Base-by-base conservation (phyloP, 2,888 invertebrate species). In the Coenonympha glycerion region DNA sequence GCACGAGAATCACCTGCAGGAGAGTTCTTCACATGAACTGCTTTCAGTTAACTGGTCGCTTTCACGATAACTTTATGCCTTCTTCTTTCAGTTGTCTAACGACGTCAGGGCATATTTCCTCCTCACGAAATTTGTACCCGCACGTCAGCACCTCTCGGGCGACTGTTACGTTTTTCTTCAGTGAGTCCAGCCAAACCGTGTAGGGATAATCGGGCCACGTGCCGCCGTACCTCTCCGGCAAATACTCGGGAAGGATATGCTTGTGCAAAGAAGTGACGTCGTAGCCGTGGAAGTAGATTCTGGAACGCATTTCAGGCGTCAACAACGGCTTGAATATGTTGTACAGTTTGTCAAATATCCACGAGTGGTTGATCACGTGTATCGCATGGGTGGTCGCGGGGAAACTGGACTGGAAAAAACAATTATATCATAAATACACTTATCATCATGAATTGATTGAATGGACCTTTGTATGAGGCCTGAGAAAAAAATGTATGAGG, bases 341-440 rank as follows among this genome's bases (percentile, higher is more conserved):
- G 73, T 91, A 94, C 44, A 93, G 91, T 57, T 92, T 91, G 72
- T 93, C 94, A 69, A 95, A 94, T 5, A 93, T 76, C 93, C 94
- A 94, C 1, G 93, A 92, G 69, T 95, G 93, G 71, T 94, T 92
- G 26, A 95, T 89, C 44, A 95, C 89, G 76, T 95, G 95, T 49
- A 95, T 90, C 0, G 93, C 92, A 57, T 92, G 83, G 0, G 92
- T 92, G 44, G 90, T 90, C 66, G 93, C 88, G 0, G 94, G 94
- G 71, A 93, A 93, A 47, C 92, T 90, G 0, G 92, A 90, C 92
- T 92, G 76, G 6, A 76, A 76, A 42, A 44, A 18, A 6, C 2
- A 18, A 6, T 31, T 5, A 11, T 11, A 5, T n/a, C 11, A 1
- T 13, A 3, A 28, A 6, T 28, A 11, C 11, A 5, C 3, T 22